Evolutionary conservation across 2,113 vertebrate species (phyloP), one percentile per base, ranked within the genome.

Genomic region (Heloderma charlesbogerti): DNA sequence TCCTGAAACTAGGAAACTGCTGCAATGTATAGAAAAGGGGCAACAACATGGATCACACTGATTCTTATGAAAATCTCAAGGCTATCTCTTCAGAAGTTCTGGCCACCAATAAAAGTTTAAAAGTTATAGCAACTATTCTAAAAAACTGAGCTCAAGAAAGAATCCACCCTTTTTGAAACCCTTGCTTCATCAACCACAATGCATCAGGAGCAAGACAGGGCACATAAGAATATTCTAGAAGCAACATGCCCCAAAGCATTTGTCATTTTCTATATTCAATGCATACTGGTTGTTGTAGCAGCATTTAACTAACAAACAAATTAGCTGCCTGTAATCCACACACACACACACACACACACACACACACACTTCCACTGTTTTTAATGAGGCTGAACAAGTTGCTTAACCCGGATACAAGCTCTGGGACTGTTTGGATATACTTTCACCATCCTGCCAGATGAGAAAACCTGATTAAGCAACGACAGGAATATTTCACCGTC

Each of bases 371-470:
- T 43, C 63, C 51, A 77, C 48, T 48, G 9, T 20, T 40, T 8
- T 20, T 6, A 71, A 89, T 22, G 22, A 7, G 34, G 31, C 34
- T 34, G 27, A 80, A 22, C 37, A 40, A 79, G 16, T 20, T 74
- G 71, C 40, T 60, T 67, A 29, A 51, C 27, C 37, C 43, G 3
- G 51, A 22, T n/a, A 77, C 60, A 66, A n/a, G 3, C 48, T 72
- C 37, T 84, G 88, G 87, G 88, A 74, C 16, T 72, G 9, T 34
- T 37, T 89, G n/a, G 13, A 57, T 88, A 18, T 27, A 88, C 54
- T 71, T 67, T n/a, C 29, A 0, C 25, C 1, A 60, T 74, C 91
- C 37, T 84, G 63, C 54, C 80, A 92, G 93, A 89, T 72, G 25
- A 85, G 88, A 75, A 85, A 69, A 0, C 34, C 83, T 22, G 60